Evolutionary conservation across 2,888 invertebrate species (phyloP).

Genomic region (Pandemis cinnamomeana): DNA sequence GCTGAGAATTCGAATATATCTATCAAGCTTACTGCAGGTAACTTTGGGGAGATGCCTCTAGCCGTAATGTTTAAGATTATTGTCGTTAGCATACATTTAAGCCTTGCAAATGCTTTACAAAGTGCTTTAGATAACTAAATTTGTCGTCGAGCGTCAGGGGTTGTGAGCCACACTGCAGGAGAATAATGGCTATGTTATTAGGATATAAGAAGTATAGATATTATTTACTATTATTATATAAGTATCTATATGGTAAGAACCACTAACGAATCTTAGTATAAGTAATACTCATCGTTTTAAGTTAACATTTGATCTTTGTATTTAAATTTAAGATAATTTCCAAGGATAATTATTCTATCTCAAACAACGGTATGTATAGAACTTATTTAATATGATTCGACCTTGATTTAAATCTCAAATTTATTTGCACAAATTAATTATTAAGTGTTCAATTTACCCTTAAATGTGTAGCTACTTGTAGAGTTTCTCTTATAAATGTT

Average conservation of each 20-base stretch:
- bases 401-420: constrained; percentile 20
- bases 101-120: constrained; percentile 36
- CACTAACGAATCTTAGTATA: constrained; percentile 37
- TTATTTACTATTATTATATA: constrained; percentile 24
- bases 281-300: constrained; percentile 39
- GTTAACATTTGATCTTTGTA: constrained; percentile 16
- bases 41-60: constrained; percentile 11
- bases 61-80: neutral
- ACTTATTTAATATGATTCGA: constrained; percentile 26
- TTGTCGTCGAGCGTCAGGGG: constrained; percentile 54
- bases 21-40: neutral
- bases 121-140: constrained; percentile 41
- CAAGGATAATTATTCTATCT: constrained; percentile 6
- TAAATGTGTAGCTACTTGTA: constrained; percentile 6
- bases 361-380: constrained; percentile 19
- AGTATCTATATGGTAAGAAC: constrained; percentile 7
- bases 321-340: constrained; percentile 18
- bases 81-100: neutral
- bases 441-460: constrained; percentile 8
- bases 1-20: neutral
- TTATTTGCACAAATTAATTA: constrained; percentile 41
- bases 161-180: constrained; percentile 72
- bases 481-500: neutral
- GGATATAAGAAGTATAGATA: constrained; percentile 42
- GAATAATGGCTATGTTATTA: constrained; percentile 78